Conservation (phyloP, 1,140 invertebrate species). For the Halotydeus destructor region DNA sequence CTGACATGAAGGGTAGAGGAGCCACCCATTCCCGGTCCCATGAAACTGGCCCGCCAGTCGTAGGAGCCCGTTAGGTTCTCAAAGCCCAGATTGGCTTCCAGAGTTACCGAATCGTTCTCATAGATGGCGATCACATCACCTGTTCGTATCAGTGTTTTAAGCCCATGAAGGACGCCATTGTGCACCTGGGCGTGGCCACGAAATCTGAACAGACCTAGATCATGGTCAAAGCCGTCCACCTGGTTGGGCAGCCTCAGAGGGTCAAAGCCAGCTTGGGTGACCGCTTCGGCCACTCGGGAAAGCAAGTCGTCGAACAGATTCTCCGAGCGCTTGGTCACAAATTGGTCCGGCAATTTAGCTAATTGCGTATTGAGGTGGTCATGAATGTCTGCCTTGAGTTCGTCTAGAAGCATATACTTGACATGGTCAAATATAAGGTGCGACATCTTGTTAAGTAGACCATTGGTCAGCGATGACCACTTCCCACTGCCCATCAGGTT, state of each 20-base stretch:
- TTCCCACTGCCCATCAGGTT: constrained; percentile 15
- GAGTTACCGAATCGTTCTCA: constrained; percentile 10
- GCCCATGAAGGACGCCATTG: constrained; percentile 15
- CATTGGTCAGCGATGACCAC: constrained; percentile 10
- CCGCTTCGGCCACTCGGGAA: not conserved
- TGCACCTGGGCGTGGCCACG: constrained; percentile 9
- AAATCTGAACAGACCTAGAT: constrained; percentile 5
- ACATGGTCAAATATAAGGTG: constrained; percentile 15
- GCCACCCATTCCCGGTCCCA: constrained; percentile 6
- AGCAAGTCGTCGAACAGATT: constrained; percentile 16
- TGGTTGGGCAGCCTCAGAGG: constrained; percentile 15
- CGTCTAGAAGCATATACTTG: constrained; percentile 10
- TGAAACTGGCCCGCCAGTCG: constrained; percentile 9
- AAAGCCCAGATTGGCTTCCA: constrained; percentile 18
- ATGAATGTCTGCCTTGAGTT: constrained; percentile 9
- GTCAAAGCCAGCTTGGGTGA: constrained; percentile 10
- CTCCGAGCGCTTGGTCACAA: not conserved
- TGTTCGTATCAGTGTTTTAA: constrained; percentile 15
- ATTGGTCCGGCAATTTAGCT: not conserved
- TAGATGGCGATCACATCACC: constrained; percentile 15
- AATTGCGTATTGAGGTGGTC: constrained; percentile 12
- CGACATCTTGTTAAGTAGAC: constrained; percentile 14
- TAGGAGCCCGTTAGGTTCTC: constrained; percentile 15
- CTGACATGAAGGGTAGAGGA: constrained; percentile 8
- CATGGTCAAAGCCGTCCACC: constrained; percentile 4